These are phyloP conservation scores for Dendronephthya gigantea DNA, from an alignment of 64 coral and sea anemone genomes.

Conservation along the genomic window DNA sequence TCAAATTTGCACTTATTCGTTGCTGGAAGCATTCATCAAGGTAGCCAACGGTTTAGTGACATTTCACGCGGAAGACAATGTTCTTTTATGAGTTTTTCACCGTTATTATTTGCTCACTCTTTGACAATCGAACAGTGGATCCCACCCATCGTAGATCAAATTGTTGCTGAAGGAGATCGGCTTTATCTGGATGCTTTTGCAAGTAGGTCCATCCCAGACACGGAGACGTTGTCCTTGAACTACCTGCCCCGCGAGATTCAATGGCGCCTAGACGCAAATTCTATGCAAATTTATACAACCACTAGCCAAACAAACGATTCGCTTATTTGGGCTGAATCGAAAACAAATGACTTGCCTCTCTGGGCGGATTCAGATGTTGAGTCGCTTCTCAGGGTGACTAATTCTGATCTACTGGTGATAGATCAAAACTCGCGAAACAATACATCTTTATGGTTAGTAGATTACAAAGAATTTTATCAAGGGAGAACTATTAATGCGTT, in stretches of 20 bases:
- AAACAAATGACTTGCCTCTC: constrained; percentile 3
- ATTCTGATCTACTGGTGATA: too few species aligned
- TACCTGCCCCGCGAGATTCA: constrained; percentile 17
- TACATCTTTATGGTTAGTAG: too few species aligned
- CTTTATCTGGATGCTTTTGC: constrained; percentile 29
- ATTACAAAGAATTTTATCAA: too few species aligned
- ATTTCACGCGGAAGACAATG: too few species aligned
- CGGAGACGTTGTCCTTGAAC: constrained; percentile 11
- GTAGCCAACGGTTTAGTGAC: too few species aligned
- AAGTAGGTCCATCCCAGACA: constrained; percentile 28
- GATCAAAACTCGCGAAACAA: too few species aligned
- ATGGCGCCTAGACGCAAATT: constrained; percentile 23
- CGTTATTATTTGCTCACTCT: too few species aligned
- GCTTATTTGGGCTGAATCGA: constrained; percentile 21
- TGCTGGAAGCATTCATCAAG: too few species aligned
- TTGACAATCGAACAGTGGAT: neutral
- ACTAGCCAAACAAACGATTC: constrained; percentile 11
- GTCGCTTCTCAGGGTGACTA: too few species aligned
- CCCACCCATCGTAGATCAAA: constrained; percentile 9
- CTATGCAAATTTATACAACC: neutral
- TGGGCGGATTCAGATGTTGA: neutral
- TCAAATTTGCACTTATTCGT: too few species aligned
- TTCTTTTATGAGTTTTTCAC: too few species aligned
- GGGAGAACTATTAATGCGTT: too few species aligned
- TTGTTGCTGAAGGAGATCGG: constrained; percentile 20